phyloP scores from a whole-genome alignment of 1,140 invertebrate genomes.

The Macrobrachium rosenbergii region DNA sequence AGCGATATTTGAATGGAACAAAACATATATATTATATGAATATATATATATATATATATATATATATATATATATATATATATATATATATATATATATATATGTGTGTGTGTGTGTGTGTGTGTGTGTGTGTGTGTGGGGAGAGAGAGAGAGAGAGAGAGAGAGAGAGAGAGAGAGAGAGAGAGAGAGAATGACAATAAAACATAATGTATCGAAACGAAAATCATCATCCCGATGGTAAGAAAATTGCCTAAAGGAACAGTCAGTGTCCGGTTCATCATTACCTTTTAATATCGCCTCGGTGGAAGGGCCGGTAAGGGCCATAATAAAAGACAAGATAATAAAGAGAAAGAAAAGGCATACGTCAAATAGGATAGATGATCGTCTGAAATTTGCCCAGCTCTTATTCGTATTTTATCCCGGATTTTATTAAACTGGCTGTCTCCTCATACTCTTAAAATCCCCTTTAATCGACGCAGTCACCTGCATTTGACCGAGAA shows the following conservation, averaged over 20 bases:
- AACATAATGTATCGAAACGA: background rate
- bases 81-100: too few relatives aligned
- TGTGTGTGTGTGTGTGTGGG: too few relatives aligned
- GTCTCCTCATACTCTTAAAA: conserved; percentile 40
- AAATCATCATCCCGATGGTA: background rate
- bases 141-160: background rate
- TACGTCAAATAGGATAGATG: conserved; percentile 18
- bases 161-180: background rate
- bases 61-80: too few relatives aligned
- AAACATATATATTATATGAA: too few relatives aligned
- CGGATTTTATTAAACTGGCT: conserved; percentile 56
- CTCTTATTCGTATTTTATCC: conserved; percentile 53
- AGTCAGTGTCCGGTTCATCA: background rate
- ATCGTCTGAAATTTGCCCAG: conserved; percentile 37
- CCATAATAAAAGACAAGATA: background rate
- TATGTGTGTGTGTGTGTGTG: too few relatives aligned
- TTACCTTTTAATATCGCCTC: background rate
- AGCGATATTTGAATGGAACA: too few relatives aligned
- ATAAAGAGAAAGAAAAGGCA: background rate
- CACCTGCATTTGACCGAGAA: conserved; percentile 56
- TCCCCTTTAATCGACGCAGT: conserved; percentile 57
- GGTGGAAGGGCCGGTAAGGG: background rate
- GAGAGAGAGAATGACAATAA: background rate
- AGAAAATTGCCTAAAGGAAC: background rate
- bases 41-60: too few relatives aligned